phyloP scores from a whole-genome alignment of 2,113 vertebrate species.

The Indri indri region DNA sequence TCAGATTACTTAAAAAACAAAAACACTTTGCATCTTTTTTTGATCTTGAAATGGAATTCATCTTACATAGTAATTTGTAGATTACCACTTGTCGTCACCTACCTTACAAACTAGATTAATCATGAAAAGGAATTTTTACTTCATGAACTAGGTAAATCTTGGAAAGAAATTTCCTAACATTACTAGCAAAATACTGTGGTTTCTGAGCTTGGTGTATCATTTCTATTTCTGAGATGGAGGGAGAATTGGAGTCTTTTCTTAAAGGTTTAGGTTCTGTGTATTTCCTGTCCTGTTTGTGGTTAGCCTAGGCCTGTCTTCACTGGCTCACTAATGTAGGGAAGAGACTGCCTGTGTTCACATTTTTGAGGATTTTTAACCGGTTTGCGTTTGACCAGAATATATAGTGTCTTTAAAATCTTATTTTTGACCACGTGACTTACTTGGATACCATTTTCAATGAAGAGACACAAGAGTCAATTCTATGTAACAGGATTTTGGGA shows the following conservation, averaged over 20 bases:
- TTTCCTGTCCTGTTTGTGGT: background rate
- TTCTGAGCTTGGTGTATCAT: background rate
- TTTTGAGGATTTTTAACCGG: conserved; percentile 20
- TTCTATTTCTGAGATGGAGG: background rate
- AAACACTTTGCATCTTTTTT: background rate
- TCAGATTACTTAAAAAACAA: background rate
- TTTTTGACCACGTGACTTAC: background rate
- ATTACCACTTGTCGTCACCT: background rate
- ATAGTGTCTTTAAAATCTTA: background rate
- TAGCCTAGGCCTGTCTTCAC: background rate
- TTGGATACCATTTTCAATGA: background rate
- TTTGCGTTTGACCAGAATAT: background rate
- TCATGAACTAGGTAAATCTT: background rate
- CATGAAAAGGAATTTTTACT: conserved; percentile 9
- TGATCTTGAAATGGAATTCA: background rate
- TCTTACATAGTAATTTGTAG: background rate
- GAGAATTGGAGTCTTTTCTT: background rate
- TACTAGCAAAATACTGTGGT: background rate
- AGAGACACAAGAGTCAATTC: background rate
- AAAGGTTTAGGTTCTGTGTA: background rate
- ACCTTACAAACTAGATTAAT: background rate
- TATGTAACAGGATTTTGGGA: background rate
- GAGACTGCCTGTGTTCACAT: background rate
- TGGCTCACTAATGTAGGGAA: background rate
- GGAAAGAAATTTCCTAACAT: background rate